Conservation (phyloP, 1,140 invertebrate genomes). For the Caerostris extrusa region DNA sequence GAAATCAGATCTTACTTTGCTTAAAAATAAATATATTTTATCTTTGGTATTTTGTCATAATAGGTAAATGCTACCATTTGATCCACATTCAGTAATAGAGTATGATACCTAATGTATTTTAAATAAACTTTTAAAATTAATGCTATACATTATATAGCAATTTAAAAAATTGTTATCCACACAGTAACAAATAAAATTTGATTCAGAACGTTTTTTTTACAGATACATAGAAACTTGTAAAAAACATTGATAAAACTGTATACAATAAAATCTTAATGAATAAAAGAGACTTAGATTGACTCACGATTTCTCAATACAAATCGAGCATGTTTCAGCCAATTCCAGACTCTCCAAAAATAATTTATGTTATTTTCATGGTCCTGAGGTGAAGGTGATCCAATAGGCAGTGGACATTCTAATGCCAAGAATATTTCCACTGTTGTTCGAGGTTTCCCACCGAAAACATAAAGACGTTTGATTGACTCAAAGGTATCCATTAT, state of each 20-base stretch:
- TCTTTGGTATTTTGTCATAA: too few species aligned
- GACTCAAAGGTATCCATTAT: constrained; percentile 99
- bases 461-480: constrained; percentile 86
- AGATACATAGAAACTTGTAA: not conserved
- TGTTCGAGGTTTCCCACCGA: constrained; percentile 21
- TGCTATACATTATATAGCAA: too few species aligned
- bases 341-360: not conserved
- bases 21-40: too few species aligned
- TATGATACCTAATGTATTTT: too few species aligned
- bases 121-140: too few species aligned
- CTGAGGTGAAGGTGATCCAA: not conserved
- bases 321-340: not conserved
- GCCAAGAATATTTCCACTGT: constrained; percentile 60
- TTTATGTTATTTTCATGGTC: not conserved
- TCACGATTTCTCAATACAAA: not conserved
- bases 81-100: too few species aligned
- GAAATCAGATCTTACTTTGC: too few species aligned
- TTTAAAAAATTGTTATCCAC: too few species aligned
- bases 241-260: not conserved
- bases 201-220: too few species aligned
- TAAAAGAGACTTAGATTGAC: not conserved
- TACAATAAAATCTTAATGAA: not conserved
- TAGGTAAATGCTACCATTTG: too few species aligned
- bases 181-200: too few species aligned
- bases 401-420: not conserved